Evolutionary conservation across 2,113 vertebrate species (phyloP).

Genomic region (Amphiprion percula): DNA sequence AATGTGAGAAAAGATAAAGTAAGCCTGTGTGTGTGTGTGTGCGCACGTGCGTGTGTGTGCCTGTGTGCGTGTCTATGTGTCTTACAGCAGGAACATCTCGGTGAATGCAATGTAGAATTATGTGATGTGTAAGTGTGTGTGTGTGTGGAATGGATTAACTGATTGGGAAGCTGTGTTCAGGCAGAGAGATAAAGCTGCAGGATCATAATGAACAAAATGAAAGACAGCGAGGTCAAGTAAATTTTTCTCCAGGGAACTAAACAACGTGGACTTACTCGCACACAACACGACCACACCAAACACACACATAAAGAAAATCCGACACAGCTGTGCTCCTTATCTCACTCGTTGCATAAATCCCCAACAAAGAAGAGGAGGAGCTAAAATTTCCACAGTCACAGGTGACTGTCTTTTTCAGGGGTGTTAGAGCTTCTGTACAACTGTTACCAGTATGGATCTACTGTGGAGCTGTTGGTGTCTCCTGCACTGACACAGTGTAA

Average conservation of each 20-base stretch:
- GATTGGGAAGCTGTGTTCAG: slow-evolving; percentile 19
- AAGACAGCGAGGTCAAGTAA: slow-evolving; percentile 6
- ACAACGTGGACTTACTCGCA: neutral
- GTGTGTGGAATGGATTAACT: slow-evolving; percentile 16
- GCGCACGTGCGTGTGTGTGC: too few relatives aligned
- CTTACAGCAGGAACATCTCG: too few relatives aligned
- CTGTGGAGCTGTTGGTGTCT: neutral
- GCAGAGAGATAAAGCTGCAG: slow-evolving; percentile 4
- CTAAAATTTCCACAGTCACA: slow-evolving; percentile 4
- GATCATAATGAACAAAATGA: slow-evolving; percentile 15
- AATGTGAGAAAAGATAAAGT: too few relatives aligned
- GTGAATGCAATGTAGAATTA: too few relatives aligned
- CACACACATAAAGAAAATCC: neutral
- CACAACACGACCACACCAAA: neutral
- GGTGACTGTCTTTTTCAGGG: neutral
- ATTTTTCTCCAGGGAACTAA: slow-evolving; percentile 3
- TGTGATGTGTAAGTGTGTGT: too few relatives aligned
- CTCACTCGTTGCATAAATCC: neutral
- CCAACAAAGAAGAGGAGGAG: neutral
- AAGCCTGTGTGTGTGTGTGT: too few relatives aligned
- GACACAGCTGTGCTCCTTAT: neutral
- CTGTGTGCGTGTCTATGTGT: too few relatives aligned
- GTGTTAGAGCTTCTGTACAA: neutral
- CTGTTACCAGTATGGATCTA: neutral
- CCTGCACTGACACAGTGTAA: too few relatives aligned